A percentile compares a stretch with the other conserved stretches of the same genome.
These are phyloP conservation scores for Microplitis deprimator DNA, from an alignment of 2,888 invertebrate species.

Conservation along the genomic window DNA sequence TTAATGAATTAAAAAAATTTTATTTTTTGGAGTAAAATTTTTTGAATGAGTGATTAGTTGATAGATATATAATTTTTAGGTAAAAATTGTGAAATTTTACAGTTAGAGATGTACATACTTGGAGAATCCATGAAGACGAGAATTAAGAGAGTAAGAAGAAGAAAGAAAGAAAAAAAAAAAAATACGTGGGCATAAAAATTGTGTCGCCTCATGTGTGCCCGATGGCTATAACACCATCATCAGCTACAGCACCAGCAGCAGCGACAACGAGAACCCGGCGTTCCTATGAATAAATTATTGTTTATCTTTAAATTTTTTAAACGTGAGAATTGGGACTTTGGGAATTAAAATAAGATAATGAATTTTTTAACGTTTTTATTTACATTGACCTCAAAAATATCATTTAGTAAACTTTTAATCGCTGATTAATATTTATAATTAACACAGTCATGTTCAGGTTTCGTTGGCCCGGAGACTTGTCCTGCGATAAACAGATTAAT, in stretches of 20 bases:
- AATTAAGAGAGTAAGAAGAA: constrained; percentile 32
- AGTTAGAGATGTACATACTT: constrained; percentile 31
- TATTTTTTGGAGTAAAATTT: too few species aligned
- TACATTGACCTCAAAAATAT: constrained; percentile 30
- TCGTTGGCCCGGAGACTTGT: too few species aligned
- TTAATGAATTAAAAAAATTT: too few species aligned
- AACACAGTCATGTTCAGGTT: too few species aligned
- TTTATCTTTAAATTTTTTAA: constrained; percentile 48
- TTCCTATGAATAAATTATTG: constrained; percentile 53
- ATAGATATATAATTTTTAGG: not conserved
- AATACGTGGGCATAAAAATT: constrained; percentile 40
- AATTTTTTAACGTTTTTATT: constrained; percentile 36
- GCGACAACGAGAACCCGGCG: constrained; percentile 16
- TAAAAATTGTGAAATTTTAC: constrained; percentile 47
- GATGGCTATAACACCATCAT: constrained; percentile 40
- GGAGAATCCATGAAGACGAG: constrained; percentile 25
- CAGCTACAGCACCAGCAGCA: not conserved
- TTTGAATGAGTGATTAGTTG: too few species aligned
- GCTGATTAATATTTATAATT: too few species aligned
- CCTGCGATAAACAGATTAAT: too few species aligned
- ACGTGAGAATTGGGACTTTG: constrained; percentile 38
- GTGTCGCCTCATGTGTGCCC: constrained; percentile 41
- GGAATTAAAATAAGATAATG: constrained; percentile 36
- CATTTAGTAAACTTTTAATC: too few species aligned
- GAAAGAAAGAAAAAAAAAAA: constrained; percentile 38